phyloP scores from a whole-genome alignment of 2,888 invertebrate species.

The Idaea dimidiata region DNA sequence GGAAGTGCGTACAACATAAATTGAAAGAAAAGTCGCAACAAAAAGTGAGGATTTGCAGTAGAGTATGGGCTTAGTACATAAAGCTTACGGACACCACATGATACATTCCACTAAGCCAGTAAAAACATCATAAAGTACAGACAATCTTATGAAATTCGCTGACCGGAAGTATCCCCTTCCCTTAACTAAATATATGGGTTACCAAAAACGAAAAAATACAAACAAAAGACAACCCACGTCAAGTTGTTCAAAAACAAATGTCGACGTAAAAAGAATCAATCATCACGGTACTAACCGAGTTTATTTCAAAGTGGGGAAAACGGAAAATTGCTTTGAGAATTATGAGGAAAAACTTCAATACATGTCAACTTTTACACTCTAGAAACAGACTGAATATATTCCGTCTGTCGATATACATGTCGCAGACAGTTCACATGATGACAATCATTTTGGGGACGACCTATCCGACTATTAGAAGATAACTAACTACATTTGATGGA shows the following conservation, averaged over 20 bases:
- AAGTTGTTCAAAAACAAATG: constrained; percentile 3
- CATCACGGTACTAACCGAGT: background rate
- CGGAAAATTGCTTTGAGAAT: background rate
- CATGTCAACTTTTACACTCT: background rate
- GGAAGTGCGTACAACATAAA: too few relatives aligned
- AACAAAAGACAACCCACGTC: background rate
- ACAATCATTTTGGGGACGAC: background rate
- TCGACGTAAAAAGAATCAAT: background rate
- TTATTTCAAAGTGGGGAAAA: background rate
- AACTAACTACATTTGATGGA: too few relatives aligned
- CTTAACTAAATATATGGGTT: too few relatives aligned
- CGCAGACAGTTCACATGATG: background rate
- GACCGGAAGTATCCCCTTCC: too few relatives aligned
- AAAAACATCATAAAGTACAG: too few relatives aligned
- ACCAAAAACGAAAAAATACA: background rate
- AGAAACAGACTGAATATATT: background rate
- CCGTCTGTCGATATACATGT: background rate
- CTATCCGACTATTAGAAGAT: too few relatives aligned
- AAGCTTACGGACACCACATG: too few relatives aligned
- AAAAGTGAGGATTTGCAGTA: too few relatives aligned
- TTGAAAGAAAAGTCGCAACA: too few relatives aligned
- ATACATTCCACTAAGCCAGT: too few relatives aligned
- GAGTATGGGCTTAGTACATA: too few relatives aligned
- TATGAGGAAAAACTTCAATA: background rate
- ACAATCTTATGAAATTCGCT: too few relatives aligned